Evolutionary conservation across 2,888 invertebrate species (phyloP).

Genomic region (Zele albiditarsus): DNA sequence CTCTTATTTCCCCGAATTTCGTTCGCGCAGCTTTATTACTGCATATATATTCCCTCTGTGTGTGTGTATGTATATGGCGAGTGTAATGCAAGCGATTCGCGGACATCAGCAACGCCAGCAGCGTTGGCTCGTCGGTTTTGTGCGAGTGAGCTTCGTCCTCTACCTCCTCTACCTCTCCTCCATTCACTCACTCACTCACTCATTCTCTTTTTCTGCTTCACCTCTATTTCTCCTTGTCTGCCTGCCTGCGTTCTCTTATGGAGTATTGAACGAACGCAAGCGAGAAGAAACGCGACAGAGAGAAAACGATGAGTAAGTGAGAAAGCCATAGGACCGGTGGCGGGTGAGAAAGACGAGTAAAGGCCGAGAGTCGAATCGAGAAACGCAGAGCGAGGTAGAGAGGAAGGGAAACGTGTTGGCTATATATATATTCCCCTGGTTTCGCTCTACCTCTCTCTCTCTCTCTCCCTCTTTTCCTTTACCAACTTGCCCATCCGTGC

Average conservation of each 20-base stretch:
- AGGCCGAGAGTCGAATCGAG: constrained; percentile 36
- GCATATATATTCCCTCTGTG: not conserved
- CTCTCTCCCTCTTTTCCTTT: constrained; percentile 45
- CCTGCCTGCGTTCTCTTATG: constrained; percentile 41
- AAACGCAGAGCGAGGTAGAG: constrained; percentile 53
- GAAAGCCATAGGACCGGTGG: constrained; percentile 48
- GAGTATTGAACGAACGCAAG: constrained; percentile 68
- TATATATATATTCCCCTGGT: constrained; percentile 49
- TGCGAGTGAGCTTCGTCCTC: constrained; percentile 17
- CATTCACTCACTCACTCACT: constrained; percentile 45
- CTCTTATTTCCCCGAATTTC: constrained; percentile 12
- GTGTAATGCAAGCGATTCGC: constrained; percentile 17
- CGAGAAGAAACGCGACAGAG: constrained; percentile 54
- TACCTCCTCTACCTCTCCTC: not conserved
- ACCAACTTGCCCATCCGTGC: constrained; percentile 48
- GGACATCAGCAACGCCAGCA: constrained; percentile 32
- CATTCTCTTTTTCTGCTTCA: constrained; percentile 49
- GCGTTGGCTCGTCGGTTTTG: constrained; percentile 27
- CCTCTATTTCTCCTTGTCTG: constrained; percentile 20
- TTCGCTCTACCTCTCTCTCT: not conserved
- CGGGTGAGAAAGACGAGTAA: constrained; percentile 46
- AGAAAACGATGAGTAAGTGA: constrained; percentile 50
- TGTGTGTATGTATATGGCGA: not conserved
- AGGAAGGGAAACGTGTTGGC: constrained; percentile 61
- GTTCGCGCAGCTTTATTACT: constrained; percentile 6